Evolutionary conservation across 2,113 vertebrate species (phyloP), one percentile per base, ranked within the genome.

Genomic region (Psophia crepitans): DNA sequence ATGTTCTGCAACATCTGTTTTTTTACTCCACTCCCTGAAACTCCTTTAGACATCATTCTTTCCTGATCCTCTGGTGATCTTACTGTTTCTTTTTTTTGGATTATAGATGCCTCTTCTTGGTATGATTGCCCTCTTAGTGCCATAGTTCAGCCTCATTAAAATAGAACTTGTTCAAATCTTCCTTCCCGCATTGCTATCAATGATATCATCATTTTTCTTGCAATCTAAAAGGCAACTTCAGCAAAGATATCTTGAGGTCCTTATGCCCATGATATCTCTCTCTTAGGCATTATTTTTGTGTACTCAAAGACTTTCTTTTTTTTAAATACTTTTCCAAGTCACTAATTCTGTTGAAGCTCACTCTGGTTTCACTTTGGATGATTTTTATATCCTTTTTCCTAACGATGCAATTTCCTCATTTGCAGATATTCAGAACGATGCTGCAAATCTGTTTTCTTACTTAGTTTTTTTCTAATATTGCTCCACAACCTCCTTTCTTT

Each of bases 201-300:
- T 3, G 28, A 24, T 37, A 51, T 16, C 13, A 39, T 76, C 0
- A 54, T 78, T 68, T 76, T 69, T 24, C 13, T 69, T 49, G 22
- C 9, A 93, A 57, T 39, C 35, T 57, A 61, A 79, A 87, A 76
- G n/a, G 3, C 22, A 75, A 8, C 10, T 82, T 89, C 28, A 28
- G 9, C 4, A n/a, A 11, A 4, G 5, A 14, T 74, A 70, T 39
- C 15, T 51, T 69, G 54, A 82, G 9, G 14, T 58, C 19, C 5
- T 70, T 57, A 56, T 21, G 10, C 2, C 27, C 3, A 19, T 4
- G 1, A 2, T 37, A 41, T 70, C 24, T 57, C 1, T 1, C 9
- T 24, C 7, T 74, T 65, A 61, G n/a, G n/a, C n/a, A n/a, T n/a
- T n/a, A n/a, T 27, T 75, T 92, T 86, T 91, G 6, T 43, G n/a